Conservation (phyloP, 2,888 invertebrate genomes). For the Argynnis bischoffii region DNA sequence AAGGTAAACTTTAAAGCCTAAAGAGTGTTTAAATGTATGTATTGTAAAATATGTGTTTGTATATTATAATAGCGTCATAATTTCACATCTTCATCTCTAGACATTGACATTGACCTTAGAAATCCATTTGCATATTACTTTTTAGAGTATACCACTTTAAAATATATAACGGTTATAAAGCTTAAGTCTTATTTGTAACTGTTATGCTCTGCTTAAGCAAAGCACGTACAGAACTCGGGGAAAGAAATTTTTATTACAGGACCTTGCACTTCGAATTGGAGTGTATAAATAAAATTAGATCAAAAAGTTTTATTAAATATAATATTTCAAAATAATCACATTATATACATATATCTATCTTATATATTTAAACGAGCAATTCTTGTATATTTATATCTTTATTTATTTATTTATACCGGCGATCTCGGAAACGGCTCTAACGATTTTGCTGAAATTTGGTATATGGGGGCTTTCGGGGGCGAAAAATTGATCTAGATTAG, state of each 20-base stretch:
- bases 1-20: no score
- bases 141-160: not conserved
- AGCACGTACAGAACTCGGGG: slow-evolving; percentile 34
- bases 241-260: slow-evolving; percentile 29
- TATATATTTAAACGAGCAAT: no score
- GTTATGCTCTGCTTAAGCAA: slow-evolving; percentile 30
- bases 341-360: no score
- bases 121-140: slow-evolving; percentile 12
- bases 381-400: no score
- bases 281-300: not conserved
- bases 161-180: slow-evolving; percentile 4
- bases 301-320: not conserved
- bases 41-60: not conserved
- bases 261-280: slow-evolving; percentile 16
- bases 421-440: no score
- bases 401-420: no score
- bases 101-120: slow-evolving; percentile 14
- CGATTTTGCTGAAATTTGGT: no score
- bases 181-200: slow-evolving; percentile 24
- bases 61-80: not conserved
- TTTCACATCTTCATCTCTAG: not conserved
- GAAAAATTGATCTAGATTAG: no score
- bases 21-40: no score
- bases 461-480: no score
- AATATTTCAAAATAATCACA: not conserved